Evolutionary conservation across 2,888 invertebrate species (phyloP), one percentile per base, ranked within the genome.

Genomic region (Pristionchus entomophagus): DNA sequence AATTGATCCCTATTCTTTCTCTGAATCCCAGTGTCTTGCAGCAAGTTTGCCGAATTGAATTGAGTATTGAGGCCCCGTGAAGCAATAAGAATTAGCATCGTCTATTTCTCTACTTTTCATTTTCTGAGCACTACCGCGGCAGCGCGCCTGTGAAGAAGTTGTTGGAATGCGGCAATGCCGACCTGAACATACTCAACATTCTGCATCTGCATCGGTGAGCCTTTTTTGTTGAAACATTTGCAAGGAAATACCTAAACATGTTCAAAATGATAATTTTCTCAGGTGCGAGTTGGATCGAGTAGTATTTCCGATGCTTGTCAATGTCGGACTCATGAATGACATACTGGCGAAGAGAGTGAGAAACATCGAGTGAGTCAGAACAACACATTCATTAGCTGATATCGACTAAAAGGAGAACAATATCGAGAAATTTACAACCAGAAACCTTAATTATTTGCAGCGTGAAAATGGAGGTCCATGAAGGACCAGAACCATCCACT

Each of bases 281-380:
- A 89, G 91, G 59, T 88, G 87, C 26, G 92, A 92, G 82, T 86
- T 92, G 88, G 90, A 90, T 85, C 65, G 86, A 0, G 87, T 89
- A 12, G 86, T 92, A 56, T 92, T 92, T 85, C 90, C 88, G 12
- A 86, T 92, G 12, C 86, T 93, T n/a, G 88, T 89, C 17, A 88
- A 89, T 65, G 87, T 93, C 41, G 87, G 88, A 35, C 84, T 91
- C 19, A 86, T 92, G 17, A 87, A 89, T n/a, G 92, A 92, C 38
- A 86, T 86, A 29, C 77, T 91, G 12, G 89, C 89, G 59, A 86
- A 86, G n/a, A 77, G 88, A 6, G 80, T 86, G 49, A 51, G 86
- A 80, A 85, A 86, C 69, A 59, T 83, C n/a, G 86, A 88, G 86
- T 88, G 41, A 38, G 87, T n/a, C n/a, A n/a, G n/a, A n/a, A n/a